A percentile compares a stretch with the other conserved stretches of the same genome.
Evolutionary conservation across 2,797 vertebrate species (phyloP).

Genomic region (Hippoglossus hippoglossus): DNA sequence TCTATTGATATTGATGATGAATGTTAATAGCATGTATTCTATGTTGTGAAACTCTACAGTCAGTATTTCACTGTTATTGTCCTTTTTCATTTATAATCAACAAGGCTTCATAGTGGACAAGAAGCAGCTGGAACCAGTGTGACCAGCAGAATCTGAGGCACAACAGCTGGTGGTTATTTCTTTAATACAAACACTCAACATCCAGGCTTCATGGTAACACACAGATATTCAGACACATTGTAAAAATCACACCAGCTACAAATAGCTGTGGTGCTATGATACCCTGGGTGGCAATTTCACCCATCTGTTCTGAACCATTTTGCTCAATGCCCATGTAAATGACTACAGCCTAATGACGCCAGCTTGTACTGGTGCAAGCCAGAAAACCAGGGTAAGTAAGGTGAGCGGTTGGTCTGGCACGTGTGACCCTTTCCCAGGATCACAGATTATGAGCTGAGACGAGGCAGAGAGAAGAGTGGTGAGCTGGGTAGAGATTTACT

Average conservation of each 20-base stretch:
- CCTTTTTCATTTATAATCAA: slow-evolving; percentile 1
- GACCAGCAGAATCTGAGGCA: slow-evolving; percentile 28
- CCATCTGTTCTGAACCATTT: slow-evolving; percentile 38
- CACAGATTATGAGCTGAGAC: slow-evolving; percentile 10
- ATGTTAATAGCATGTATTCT: neutral
- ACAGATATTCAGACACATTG: slow-evolving; percentile 35
- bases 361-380: slow-evolving; percentile 6
- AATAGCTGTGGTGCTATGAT: slow-evolving; percentile 61
- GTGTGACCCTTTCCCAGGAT: slow-evolving; percentile 18
- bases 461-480: neutral
- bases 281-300: slow-evolving; percentile 25
- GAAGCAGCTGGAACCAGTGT: neutral
- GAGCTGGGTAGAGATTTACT: slow-evolving; percentile 36
- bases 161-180: slow-evolving; percentile 60
- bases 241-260: slow-evolving; percentile 50
- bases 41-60: neutral
- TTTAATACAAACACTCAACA: slow-evolving; percentile 33
- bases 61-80: neutral
- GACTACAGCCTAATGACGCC: slow-evolving; percentile 19
- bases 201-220: slow-evolving; percentile 23
- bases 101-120: neutral
- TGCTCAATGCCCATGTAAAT: slow-evolving; percentile 21
- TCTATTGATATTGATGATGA: too few relatives aligned
- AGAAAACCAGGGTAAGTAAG: slow-evolving; percentile 10
- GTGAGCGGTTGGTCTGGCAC: neutral